Conservation (phyloP, 2,888 invertebrate genomes). For the Microplitis manilae region DNA sequence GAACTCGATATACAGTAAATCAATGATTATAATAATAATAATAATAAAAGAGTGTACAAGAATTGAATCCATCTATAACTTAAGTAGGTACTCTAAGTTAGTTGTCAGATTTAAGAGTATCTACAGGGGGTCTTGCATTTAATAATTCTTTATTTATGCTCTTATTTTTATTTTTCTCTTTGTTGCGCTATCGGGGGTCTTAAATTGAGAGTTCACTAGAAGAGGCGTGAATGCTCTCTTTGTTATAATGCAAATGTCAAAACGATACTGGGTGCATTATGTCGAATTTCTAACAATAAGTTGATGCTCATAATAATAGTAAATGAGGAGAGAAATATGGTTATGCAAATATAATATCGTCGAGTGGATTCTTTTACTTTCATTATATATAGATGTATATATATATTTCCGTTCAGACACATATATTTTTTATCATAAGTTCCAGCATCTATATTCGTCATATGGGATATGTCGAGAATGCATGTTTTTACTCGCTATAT, state of each 20-base stretch:
- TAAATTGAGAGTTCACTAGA: conserved; percentile 57
- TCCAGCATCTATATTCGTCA: conserved; percentile 15
- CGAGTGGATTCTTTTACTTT: conserved; percentile 18
- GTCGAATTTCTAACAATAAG: conserved; percentile 42
- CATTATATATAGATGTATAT: neutral
- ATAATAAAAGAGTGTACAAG: neutral
- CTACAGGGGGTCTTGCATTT: conserved; percentile 6
- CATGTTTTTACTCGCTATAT: conserved; percentile 24
- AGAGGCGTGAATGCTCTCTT: conserved; percentile 69
- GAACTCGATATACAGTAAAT: neutral
- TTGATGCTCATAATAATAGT: conserved; percentile 65
- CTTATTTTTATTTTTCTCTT: conserved; percentile 13
- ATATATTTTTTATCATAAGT: neutral
- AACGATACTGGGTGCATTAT: conserved; percentile 56
- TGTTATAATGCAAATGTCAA: conserved; percentile 68
- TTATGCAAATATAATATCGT: conserved; percentile 58
- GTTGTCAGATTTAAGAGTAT: conserved; percentile 7
- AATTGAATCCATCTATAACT: conserved; percentile 12
- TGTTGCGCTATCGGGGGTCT: conserved; percentile 31
- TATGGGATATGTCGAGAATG: conserved; percentile 27
- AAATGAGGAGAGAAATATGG: conserved; percentile 69
- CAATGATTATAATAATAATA: conserved; percentile 9
- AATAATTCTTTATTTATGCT: conserved; percentile 20
- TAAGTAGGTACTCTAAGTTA: conserved; percentile 5
- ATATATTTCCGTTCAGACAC: conserved; percentile 6